Conservation (phyloP, 2,113 vertebrate genomes). For the Gnathonemus echidnorhynchus region DNA sequence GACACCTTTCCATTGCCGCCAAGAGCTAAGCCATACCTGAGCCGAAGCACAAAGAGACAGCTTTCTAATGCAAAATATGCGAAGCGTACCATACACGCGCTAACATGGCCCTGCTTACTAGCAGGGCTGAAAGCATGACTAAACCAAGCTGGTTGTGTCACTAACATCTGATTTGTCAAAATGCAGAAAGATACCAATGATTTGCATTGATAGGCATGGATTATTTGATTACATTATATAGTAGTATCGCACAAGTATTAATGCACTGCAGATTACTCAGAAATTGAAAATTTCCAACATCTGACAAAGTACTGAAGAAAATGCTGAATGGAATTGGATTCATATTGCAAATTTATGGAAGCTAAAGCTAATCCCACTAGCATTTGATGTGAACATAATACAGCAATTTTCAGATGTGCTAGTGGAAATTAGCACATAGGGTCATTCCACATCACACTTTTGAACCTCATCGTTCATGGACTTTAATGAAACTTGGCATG, state of each 20-base stretch:
- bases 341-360: neutral
- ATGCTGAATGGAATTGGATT: neutral
- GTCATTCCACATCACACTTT: no score
- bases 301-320: neutral
- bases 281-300: neutral
- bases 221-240: neutral
- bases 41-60: neutral
- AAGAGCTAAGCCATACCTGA: neutral
- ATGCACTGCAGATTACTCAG: neutral
- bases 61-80: neutral
- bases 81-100: neutral
- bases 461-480: no score
- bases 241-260: neutral
- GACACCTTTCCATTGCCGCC: neutral
- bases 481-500: no score
- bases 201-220: neutral
- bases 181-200: neutral
- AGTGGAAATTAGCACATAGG: neutral
- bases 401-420: neutral
- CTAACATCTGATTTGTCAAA: neutral
- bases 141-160: neutral
- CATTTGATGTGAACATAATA: neutral
- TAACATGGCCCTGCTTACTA: neutral
- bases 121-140: neutral
- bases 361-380: neutral